Evolutionary conservation across 64 coral and sea anemone species (phyloP).

Genomic region (Trachythela sp.): DNA sequence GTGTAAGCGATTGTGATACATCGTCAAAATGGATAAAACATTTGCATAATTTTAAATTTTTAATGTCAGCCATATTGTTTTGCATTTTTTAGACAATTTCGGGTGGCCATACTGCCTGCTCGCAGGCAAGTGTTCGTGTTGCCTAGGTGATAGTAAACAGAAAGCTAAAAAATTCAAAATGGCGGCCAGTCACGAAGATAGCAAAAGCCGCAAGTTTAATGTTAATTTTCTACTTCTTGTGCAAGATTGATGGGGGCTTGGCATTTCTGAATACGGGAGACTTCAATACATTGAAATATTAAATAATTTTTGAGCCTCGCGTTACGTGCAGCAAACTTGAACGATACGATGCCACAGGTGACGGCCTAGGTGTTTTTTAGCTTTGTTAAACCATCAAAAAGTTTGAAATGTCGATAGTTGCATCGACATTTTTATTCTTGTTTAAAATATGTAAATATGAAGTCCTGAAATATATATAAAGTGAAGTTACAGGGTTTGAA

Average conservation of each 20-base stretch:
- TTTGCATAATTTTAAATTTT: slow-evolving; percentile 6
- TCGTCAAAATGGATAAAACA: slow-evolving; percentile 22
- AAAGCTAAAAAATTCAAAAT: background rate
- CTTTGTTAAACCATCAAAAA: no score
- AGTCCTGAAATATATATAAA: no score
- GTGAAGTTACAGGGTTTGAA: no score
- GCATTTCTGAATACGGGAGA: background rate
- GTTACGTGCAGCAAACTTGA: background rate
- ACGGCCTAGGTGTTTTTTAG: no score
- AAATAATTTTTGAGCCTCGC: background rate
- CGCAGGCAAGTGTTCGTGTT: background rate
- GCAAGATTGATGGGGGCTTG: background rate
- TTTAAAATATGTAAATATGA: no score
- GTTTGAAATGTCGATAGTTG: no score
- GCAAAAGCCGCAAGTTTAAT: background rate
- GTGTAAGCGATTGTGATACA: background rate
- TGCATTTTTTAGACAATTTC: background rate
- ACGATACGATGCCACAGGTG: background rate
- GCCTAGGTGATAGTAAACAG: background rate
- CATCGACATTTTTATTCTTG: no score
- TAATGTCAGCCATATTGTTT: background rate
- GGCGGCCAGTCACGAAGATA: background rate
- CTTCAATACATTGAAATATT: background rate
- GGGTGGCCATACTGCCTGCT: background rate
- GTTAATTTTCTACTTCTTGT: background rate